Evolutionary conservation across 2,113 vertebrate genomes (phyloP).

Genomic region (Entomyzon cyanotis): DNA sequence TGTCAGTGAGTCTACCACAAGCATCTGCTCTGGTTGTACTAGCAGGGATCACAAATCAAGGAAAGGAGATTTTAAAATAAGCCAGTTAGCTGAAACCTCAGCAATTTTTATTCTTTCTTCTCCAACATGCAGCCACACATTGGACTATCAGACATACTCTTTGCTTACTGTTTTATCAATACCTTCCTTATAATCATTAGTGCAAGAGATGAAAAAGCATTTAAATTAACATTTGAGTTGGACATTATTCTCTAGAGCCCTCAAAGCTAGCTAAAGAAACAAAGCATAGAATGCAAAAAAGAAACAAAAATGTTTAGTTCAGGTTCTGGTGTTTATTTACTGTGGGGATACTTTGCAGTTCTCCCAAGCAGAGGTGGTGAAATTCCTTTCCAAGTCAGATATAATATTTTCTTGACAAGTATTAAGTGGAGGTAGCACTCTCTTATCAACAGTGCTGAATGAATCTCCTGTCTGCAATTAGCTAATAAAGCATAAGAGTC

Average conservation of each 20-base stretch:
- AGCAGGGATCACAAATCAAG: neutral
- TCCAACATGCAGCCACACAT: neutral
- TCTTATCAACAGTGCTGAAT: slow-evolving; percentile 20
- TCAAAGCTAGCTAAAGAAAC: neutral
- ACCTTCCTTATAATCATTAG: neutral
- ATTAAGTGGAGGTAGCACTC: slow-evolving; percentile 1
- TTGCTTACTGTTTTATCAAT: neutral
- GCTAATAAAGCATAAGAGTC: slow-evolving; percentile 18
- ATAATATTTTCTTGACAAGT: slow-evolving; percentile 6
- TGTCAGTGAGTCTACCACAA: slow-evolving; percentile 72
- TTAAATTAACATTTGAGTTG: neutral
- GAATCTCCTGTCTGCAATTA: slow-evolving; percentile 63
- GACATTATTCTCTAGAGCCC: neutral
- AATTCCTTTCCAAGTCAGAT: slow-evolving; percentile 35
- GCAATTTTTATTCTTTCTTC: neutral
- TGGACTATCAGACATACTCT: neutral
- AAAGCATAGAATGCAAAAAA: neutral
- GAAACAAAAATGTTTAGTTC: neutral
- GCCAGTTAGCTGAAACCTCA: neutral
- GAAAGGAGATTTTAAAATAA: neutral
- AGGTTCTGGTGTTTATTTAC: neutral
- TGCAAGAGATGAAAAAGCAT: neutral
- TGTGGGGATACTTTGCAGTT: neutral
- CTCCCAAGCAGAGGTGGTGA: neutral
- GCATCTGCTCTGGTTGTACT: neutral